Base-by-base conservation (phyloP, 2,888 invertebrate genomes). In the Lucinisca nassula region DNA sequence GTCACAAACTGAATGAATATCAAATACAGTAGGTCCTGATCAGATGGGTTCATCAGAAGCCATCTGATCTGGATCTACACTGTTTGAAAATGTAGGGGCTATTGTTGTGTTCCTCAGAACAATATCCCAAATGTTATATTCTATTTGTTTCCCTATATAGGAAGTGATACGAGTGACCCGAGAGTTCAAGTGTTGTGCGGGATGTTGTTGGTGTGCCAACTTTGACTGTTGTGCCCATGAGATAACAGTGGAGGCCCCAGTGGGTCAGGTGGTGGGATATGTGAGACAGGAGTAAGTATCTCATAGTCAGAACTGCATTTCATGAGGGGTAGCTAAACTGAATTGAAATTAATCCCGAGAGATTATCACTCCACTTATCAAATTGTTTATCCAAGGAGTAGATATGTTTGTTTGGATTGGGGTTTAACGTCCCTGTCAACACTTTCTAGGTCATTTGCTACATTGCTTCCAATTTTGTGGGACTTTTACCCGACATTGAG, bases 141-240 rank as follows among this genome's bases (percentile, higher is more conserved):
- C n/a, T n/a, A n/a, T 24, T 58, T 58, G 27, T 58, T 38, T 49
- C n/a, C 24, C 51, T 80, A 84, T 85, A 12, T 85, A 95, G 95
- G 96, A 96, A 88, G 93, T 96, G 21, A 95, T 96, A 27, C 90
- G 94, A 35, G 92, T 95, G 12, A 89, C 51, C 10, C 87, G 96
- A 70, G 93, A 94, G 74, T 96, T 95, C 87, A 96, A 95, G 85
- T 96, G 95, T 78, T 93, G 94, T 82, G 94, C 94, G 6, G 95
- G 96, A 6, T 95, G 94, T 70, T 90, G 88, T 21, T 96, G 95
- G 91, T 95, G 90, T 92, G 95, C 96, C 1, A 79, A 91, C 38
- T 74, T 83, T 55, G 93, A 93, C 75, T 81, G 90, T 24, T 94
- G 94, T 85, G 92, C 94, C 40, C 93, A 94, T 85, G 94, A 94